These are phyloP conservation scores for Luscinia megarhynchos DNA, from an alignment of 2,797 vertebrate species.

Conservation along the genomic window DNA sequence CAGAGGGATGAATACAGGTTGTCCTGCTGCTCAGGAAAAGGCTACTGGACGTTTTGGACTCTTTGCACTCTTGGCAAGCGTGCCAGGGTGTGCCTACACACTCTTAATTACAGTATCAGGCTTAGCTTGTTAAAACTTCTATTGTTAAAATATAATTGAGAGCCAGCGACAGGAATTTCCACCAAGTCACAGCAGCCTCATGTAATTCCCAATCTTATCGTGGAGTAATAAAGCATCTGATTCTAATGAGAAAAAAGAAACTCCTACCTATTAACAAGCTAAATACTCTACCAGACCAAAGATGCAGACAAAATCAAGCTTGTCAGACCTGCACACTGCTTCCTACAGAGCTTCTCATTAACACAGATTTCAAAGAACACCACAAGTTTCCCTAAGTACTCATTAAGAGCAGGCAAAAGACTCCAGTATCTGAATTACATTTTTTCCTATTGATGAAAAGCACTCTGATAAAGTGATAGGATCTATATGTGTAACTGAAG, in stretches of 20 bases:
- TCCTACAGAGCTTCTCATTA: neutral
- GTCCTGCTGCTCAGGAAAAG: slow-evolving; percentile 9
- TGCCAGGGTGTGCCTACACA: neutral
- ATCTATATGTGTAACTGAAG: neutral
- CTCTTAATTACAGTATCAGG: slow-evolving; percentile 36
- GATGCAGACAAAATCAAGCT: neutral
- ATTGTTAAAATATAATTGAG: neutral
- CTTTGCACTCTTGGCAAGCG: neutral
- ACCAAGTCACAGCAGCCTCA: neutral
- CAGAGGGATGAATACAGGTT: neutral
- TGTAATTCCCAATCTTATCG: neutral
- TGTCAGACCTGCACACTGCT: neutral
- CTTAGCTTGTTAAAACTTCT: slow-evolving; percentile 31
- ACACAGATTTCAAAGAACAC: neutral
- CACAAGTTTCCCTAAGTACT: neutral
- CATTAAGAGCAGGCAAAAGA: neutral
- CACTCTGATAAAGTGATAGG: neutral
- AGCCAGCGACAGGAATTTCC: slow-evolving; percentile 8
- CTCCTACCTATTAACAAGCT: neutral
- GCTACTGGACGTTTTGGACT: neutral
- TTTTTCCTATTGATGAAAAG: neutral
- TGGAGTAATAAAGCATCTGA: neutral
- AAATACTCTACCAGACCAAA: neutral
- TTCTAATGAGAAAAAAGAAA: neutral
- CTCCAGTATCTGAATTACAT: neutral